Evolutionary conservation across 1,140 invertebrate genomes (phyloP), one percentile per base, ranked within the genome.

Genomic region (Dolichoris vasculosae): DNA sequence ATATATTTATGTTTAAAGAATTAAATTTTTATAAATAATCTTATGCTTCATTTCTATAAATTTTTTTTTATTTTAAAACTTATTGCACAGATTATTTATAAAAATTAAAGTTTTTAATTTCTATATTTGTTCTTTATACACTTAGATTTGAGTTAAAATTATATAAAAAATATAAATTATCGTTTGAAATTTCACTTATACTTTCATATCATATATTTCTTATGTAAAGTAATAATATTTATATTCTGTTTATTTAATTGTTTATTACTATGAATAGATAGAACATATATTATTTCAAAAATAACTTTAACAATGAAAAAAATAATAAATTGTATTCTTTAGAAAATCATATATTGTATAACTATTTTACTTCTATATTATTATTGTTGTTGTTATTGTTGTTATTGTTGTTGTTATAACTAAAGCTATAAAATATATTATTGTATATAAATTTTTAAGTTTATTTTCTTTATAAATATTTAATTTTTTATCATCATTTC

Each of bases 341-440:
- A 80, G n/a, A 73, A 73, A n/a, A 79, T 73, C 11, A 85, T 80
- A 75, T 35, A 80, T 71, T 73, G 20, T 67, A 85, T 20, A 80
- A 46, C 32, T 69, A 78, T 69, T 77, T 20, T 40, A 13, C 76
- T 64, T 32, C 69, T 51, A 38, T 35, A 69, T 69, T 69, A 79
- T 30, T 84, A 79, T 35, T 71, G 71, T 40, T 84, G 55, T 71
- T 51, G 71, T 84, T 84, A 71, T 30, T 84, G 75, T 84, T 55
- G 80, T 84, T 80, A 85, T 85, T 84, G 73, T 46, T 32, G 76
- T 79, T 79, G 79, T 38, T 46, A 79, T 71, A 55, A 83, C 23
- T 83, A 84, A 35, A 46, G 23, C 38, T 85, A 63, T 81, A 38
- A 75, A 85, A 81, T 80, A 85, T 81, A 46, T 81, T 81, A 51